Conservation (phyloP, 2,797 vertebrate species). For the Rhabdomys pumilio region DNA sequence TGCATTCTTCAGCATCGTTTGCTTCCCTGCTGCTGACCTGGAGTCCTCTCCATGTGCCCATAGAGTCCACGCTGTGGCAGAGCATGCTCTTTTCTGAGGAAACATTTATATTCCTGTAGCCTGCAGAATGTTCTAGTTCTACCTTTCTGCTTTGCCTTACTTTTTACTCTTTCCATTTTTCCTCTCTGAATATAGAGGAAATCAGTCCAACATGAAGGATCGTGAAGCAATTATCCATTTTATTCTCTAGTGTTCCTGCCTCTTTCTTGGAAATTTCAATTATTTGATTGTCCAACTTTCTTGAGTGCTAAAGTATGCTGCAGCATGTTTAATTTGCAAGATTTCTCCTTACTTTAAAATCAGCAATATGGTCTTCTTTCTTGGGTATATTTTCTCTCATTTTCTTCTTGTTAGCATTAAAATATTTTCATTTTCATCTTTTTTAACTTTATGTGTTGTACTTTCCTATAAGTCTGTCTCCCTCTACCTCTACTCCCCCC, state of each 20-base stretch:
- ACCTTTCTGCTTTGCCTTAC: background rate
- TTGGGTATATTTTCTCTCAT: background rate
- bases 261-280: background rate
- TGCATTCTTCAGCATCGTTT: accelerated
- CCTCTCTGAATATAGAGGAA: background rate
- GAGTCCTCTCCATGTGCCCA: background rate
- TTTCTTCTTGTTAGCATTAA: background rate
- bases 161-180: background rate
- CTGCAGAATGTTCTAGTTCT: background rate
- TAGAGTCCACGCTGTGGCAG: accelerated
- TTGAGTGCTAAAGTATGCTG: background rate
- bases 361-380: background rate
- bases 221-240: background rate
- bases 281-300: background rate
- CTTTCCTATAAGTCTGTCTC: background rate
- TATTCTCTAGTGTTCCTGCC: background rate
- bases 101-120: too few species aligned
- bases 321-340: background rate
- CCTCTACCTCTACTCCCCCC: background rate
- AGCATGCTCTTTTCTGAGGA: background rate
- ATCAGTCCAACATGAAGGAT: background rate
- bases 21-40: background rate
- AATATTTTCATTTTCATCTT: slow-evolving; percentile 3
- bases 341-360: background rate
- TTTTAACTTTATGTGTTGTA: background rate